phyloP scores from a whole-genome alignment of 2,797 vertebrate species.

The Alcedo quadribrachys region DNA sequence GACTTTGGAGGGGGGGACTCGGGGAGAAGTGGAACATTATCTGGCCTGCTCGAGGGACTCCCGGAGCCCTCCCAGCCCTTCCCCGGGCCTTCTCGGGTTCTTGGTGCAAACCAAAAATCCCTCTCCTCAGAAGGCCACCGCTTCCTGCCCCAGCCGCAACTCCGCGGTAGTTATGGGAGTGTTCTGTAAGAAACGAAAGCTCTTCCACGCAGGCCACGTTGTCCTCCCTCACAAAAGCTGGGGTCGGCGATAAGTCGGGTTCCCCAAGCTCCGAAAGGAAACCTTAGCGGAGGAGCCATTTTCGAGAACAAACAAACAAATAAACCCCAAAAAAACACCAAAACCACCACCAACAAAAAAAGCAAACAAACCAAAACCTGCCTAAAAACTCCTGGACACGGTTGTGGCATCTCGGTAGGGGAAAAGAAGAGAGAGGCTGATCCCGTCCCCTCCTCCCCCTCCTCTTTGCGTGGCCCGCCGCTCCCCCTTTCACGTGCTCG shows the following conservation, averaged over 20 bases:
- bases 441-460: too few relatives aligned
- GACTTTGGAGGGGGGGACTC: not conserved
- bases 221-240: not conserved
- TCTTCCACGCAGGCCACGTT: not conserved
- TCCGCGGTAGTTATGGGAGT: not conserved
- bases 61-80: not conserved
- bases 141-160: not conserved
- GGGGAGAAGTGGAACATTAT: conserved; percentile 11
- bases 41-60: not conserved
- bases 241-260: not conserved
- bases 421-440: not conserved
- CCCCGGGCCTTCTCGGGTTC: not conserved
- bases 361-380: too few relatives aligned
- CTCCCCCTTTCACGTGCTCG: not conserved
- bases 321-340: not conserved
- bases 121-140: not conserved
- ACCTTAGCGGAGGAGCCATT: not conserved
- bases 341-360: not conserved
- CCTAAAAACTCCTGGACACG: not conserved
- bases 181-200: not conserved
- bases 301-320: not conserved
- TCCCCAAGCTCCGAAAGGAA: not conserved
- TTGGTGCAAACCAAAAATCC: not conserved
- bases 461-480: not conserved
- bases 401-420: not conserved